Percentiles rank a stretch among this genome's conserved stretches.
Conservation (phyloP, 2,113 vertebrate species). For the Bostrychus sinensis region DNA sequence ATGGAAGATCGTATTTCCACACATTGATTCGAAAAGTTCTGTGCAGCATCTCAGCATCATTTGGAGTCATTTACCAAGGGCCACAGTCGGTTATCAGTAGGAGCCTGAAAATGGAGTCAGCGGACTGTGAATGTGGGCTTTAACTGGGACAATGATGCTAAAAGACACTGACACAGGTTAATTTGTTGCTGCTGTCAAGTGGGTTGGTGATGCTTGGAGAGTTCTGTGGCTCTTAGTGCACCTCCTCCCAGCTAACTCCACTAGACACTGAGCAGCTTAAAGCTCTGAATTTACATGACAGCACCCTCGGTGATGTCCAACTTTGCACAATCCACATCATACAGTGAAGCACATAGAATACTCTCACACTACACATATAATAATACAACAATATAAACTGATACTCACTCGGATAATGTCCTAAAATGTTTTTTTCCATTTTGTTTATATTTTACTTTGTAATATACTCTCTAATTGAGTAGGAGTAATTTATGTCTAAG, state of each 20-base stretch:
- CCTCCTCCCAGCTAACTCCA: not conserved
- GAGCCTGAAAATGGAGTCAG: not conserved
- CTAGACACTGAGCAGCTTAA: not conserved
- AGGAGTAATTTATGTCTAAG: too few species aligned
- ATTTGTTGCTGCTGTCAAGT: constrained; percentile 5
- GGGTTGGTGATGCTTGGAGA: not conserved
- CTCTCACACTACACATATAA: too few species aligned
- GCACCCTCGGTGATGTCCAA: not conserved
- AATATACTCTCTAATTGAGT: too few species aligned
- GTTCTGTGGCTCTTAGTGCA: not conserved
- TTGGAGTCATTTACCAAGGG: not conserved
- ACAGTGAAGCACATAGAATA: too few species aligned
- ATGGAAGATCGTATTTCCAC: not conserved
- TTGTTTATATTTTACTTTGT: too few species aligned
- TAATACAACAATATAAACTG: too few species aligned
- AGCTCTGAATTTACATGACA: not conserved
- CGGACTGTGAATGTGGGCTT: not conserved
- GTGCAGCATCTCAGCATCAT: not conserved
- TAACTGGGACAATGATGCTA: constrained; percentile 6
- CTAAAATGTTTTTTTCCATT: too few species aligned
- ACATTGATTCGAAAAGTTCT: too few species aligned
- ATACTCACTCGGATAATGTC: too few species aligned
- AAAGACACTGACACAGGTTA: not conserved
- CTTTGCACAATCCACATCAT: too few species aligned
- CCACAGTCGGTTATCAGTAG: not conserved